Conservation (phyloP, 2,888 invertebrate genomes). For the Hemicrepidius hirtus region DNA sequence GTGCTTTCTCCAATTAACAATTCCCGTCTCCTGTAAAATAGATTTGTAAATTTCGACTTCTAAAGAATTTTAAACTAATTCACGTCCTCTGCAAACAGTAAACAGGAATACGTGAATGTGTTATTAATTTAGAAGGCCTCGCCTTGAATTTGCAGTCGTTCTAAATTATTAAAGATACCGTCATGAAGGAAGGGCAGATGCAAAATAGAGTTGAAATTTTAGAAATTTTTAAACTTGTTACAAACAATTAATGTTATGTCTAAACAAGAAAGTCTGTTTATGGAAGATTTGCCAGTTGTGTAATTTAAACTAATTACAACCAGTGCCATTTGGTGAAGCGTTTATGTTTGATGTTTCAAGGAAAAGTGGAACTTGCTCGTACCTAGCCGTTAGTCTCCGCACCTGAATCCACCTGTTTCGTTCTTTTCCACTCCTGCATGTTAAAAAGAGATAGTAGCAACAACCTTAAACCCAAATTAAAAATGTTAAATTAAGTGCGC, state of each 20-base stretch:
- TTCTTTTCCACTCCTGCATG: background rate
- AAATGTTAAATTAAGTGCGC: constrained; percentile 8
- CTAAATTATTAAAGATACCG: background rate
- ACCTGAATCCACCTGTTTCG: constrained; percentile 22
- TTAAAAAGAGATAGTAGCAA: constrained; percentile 3
- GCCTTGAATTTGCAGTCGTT: constrained; percentile 28
- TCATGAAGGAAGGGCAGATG: background rate
- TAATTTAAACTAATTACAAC: constrained; percentile 8
- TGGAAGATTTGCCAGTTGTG: background rate
- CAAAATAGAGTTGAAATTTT: background rate
- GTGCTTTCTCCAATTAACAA: constrained; percentile 35
- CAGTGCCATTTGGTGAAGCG: constrained; percentile 22
- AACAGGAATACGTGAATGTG: constrained; percentile 30
- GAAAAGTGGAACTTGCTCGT: constrained; percentile 15
- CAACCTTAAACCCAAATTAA: constrained; percentile 27
- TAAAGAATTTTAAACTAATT: constrained; percentile 21
- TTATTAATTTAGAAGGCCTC: constrained; percentile 36
- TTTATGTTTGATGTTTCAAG: background rate
- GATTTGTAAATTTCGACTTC: constrained; percentile 35
- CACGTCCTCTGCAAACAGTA: constrained; percentile 29
- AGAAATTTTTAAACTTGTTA: background rate
- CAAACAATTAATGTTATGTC: background rate
- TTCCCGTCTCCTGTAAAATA: constrained; percentile 24
- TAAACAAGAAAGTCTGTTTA: background rate
- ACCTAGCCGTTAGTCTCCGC: background rate